These are phyloP conservation scores for Anhinga anhinga DNA, from an alignment of 2,113 vertebrate genomes.

Conservation along the genomic window DNA sequence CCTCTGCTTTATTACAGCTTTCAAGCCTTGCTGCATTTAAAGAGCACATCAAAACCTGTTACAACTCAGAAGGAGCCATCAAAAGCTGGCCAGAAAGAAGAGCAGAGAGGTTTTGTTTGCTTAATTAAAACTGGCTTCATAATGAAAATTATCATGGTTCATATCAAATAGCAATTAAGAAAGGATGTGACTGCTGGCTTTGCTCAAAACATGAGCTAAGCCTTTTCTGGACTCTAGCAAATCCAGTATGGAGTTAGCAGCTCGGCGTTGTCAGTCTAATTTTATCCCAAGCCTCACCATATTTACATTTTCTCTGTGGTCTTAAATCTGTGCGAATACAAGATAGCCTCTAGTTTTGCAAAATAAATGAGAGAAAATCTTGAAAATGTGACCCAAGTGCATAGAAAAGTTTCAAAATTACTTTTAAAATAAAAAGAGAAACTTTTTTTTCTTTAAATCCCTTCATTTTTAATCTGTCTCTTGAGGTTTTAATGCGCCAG, in stretches of 20 bases:
- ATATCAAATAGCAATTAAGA: slow-evolving; percentile 48
- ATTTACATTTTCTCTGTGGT: background rate
- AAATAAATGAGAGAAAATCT: background rate
- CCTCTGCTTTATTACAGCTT: background rate
- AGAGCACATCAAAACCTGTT: background rate
- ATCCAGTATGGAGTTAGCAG: background rate
- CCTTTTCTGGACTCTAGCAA: slow-evolving; percentile 16
- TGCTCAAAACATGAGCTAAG: slow-evolving; percentile 23
- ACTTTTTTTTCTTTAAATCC: background rate
- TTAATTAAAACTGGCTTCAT: slow-evolving; percentile 54
- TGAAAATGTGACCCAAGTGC: background rate
- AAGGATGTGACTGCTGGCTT: slow-evolving; percentile 27
- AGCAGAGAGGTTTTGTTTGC: slow-evolving; percentile 13
- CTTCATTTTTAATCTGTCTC: background rate
- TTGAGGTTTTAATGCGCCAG: background rate
- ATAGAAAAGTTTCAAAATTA: background rate
- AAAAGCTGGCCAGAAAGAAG: background rate
- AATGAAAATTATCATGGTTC: slow-evolving; percentile 17
- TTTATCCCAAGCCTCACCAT: background rate
- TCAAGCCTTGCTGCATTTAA: background rate
- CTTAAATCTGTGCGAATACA: background rate
- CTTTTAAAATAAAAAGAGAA: background rate
- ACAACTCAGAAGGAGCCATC: background rate
- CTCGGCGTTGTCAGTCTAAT: background rate
- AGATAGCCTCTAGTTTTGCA: background rate